Base-by-base conservation (phyloP, 2,888 invertebrate species). In the Ormyrus labotus region DNA sequence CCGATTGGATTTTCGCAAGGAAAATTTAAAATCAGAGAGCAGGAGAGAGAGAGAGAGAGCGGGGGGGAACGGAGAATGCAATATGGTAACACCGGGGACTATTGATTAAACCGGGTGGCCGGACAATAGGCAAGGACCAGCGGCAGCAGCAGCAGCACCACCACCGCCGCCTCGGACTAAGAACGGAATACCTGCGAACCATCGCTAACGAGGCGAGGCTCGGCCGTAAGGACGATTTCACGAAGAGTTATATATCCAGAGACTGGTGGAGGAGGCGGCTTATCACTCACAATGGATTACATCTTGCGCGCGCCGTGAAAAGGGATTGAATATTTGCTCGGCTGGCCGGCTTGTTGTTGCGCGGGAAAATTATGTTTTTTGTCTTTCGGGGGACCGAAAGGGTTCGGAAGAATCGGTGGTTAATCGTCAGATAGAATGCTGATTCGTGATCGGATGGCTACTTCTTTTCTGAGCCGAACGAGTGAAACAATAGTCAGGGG, bases 41-140 rank as follows among this genome's bases (percentile, higher is more conserved):
- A 85, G 83, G 85, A 85, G 87, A 19, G 19, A 19, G 19, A 19
- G 34, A 0, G 34, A 84, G 82, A 61, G 60, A 10, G 10, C 9
- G 34, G 2, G 34, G 34, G 34, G 34, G 34, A 34, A 4, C 6
- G 2, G 11, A 13, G 60, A 78, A 73, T 73, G 63, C 63, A 73
- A 50, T 68, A 63, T 57, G 48, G 50, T 61, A 73, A 53, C 57
- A 60, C 57, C 71, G 82, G 81, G 84, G 85, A 34, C 86, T 84
- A 86, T 88, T 88, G 87, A 89, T 89, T 87, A 87, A 87, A 73
- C 11, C 10, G 51, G 60, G 57, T 84, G 72, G 65, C 83, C 83
- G 80, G 69, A 87, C 87, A 88, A 88, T 87, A 34, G 72, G 81
- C 72, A 84, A 85, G 84, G 85, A 85, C 80, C 81, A 80, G 19